Base-by-base conservation (phyloP, 2,113 vertebrate genomes). In the Delphinus delphis region DNA sequence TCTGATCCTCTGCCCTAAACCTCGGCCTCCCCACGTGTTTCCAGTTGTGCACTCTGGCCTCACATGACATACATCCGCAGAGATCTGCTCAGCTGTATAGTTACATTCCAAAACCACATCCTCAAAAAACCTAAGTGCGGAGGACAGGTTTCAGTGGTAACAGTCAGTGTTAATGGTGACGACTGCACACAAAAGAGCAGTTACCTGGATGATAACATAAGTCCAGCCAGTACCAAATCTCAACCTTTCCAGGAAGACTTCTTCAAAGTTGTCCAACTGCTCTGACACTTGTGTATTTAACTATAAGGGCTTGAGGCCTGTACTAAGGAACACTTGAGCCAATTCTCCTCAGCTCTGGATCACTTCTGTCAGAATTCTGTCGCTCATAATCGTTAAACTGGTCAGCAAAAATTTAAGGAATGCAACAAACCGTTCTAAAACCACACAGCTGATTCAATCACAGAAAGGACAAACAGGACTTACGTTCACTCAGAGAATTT, bases 91-190 rank as follows among this genome's bases (percentile, higher is more conserved):
- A 0, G 14, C 47, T 47, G 17, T 25, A 5, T 11, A 36, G n/a
- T 25, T 31, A 50, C 0, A 1, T 28, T 55, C 92, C 44, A 8
- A 25, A 89, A 67, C 6, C 65, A 44, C 31, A 36, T 2, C n/a
- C 31, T 33, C 71, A n/a, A 18, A 44, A 31, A 3, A 17, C 2
- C 25, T 9, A 47, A 62, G 38, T 0, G 11, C 63, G 50, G 62
- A 81, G 0, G n/a, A 53, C 15, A 25, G 25, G 18, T 41, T 17
- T 50, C 6, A 1, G 18, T 2, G 20, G 4, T 10, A 14, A 13
- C 1, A 9, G 58, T 26, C 88, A 8, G 0, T 0, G 12, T 2
- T 8, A 11, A 8, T 0, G 12, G 38, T 2, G 28, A 68, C 71
- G 3, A 0, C 1, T 5, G 15, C 18, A 28, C 20, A 25, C 55